These are phyloP conservation scores for Acanthoscelides obtectus DNA, from an alignment of 2,888 invertebrate species.

Conservation along the genomic window DNA sequence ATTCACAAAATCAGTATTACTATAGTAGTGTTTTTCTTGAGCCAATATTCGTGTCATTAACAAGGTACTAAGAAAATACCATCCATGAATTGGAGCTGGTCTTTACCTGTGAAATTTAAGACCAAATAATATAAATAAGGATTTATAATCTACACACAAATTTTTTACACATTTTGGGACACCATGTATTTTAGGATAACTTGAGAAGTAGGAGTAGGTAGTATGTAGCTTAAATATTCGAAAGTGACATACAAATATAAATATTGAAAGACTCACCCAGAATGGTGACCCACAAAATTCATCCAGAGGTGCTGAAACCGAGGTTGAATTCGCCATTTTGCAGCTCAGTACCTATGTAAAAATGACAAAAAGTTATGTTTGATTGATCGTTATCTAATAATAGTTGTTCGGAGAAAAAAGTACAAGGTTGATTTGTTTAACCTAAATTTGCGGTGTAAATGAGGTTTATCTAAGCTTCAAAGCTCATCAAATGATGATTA, in stretches of 20 bases:
- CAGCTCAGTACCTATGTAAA: slow-evolving; percentile 2
- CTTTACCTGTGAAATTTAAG: too few relatives aligned
- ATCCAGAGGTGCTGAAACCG: slow-evolving; percentile 53
- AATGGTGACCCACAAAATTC: slow-evolving; percentile 73
- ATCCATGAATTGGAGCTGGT: too few relatives aligned
- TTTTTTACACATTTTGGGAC: too few relatives aligned
- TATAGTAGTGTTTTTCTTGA: too few relatives aligned
- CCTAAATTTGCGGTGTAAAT: slow-evolving; percentile 9
- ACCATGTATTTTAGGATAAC: too few relatives aligned
- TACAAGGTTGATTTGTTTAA: slow-evolving; percentile 15
- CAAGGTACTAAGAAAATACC: too few relatives aligned
- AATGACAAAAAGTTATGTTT: background rate
- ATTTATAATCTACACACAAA: too few relatives aligned
- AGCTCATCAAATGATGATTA: background rate
- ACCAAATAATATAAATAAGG: too few relatives aligned
- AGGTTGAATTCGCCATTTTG: slow-evolving; percentile 43
- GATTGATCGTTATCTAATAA: background rate
- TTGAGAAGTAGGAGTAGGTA: too few relatives aligned
- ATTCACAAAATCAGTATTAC: too few relatives aligned
- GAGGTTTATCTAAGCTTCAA: background rate
- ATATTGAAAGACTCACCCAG: slow-evolving; percentile 61
- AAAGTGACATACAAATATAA: background rate
- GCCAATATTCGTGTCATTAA: too few relatives aligned
- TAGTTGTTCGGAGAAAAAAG: background rate
- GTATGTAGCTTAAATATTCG: background rate